Evolutionary conservation across 1,140 invertebrate species (phyloP).

Genomic region (Orius insidiosus): DNA sequence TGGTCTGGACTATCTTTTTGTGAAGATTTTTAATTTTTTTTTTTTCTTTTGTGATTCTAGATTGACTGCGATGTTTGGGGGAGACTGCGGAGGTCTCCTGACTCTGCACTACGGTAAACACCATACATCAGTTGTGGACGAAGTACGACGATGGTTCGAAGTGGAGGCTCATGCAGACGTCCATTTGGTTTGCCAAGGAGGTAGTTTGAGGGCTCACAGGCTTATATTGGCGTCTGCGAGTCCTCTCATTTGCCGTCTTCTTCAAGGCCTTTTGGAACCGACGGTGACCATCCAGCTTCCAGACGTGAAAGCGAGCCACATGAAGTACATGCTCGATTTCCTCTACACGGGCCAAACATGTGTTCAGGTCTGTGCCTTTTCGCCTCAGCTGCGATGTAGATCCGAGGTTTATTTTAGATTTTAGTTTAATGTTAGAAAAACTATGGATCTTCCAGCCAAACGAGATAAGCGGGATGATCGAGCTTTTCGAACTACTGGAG

Average conservation of each 20-base stretch:
- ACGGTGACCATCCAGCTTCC: slow-evolving; percentile 54
- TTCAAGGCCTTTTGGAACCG: slow-evolving; percentile 41
- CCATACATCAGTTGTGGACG: slow-evolving; percentile 69
- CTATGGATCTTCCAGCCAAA: slow-evolving; percentile 41
- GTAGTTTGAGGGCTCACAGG: slow-evolving; percentile 27
- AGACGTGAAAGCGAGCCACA: slow-evolving; percentile 54
- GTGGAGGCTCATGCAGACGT: slow-evolving; percentile 66
- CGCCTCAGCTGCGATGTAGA: not conserved
- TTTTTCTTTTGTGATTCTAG: slow-evolving; percentile 1
- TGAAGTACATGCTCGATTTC: slow-evolving; percentile 61
- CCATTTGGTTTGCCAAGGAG: slow-evolving; percentile 51
- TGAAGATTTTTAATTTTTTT: no score
- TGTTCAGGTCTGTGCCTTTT: slow-evolving; percentile 38
- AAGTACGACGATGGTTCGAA: slow-evolving; percentile 65
- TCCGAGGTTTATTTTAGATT: no score
- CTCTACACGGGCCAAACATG: slow-evolving; percentile 69
- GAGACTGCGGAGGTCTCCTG: slow-evolving; percentile 37
- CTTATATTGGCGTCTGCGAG: slow-evolving; percentile 63
- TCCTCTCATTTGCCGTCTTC: slow-evolving; percentile 53
- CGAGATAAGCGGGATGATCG: slow-evolving; percentile 61
- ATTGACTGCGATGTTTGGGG: slow-evolving; percentile 3
- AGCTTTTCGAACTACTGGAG: slow-evolving; percentile 60
- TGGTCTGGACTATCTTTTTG: no score
- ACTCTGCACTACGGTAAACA: slow-evolving; percentile 79
- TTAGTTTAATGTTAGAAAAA: not conserved